Percentiles rank a stretch among this genome's conserved stretches.
These are phyloP conservation scores for Chaetophractus vellerosus DNA, from an alignment of 2,797 vertebrate species.

Conservation along the genomic window DNA sequence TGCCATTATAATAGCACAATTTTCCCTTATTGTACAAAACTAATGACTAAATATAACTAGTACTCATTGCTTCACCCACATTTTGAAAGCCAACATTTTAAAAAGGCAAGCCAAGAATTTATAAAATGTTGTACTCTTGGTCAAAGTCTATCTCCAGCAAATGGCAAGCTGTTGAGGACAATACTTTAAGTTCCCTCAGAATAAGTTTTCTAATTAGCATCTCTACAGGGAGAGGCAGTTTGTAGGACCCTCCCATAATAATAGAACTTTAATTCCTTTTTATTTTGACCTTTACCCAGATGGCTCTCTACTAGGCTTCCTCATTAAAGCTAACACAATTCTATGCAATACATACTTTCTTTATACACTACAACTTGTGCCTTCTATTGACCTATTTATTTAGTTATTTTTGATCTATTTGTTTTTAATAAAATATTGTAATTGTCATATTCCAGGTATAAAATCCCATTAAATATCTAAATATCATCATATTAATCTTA, in stretches of 20 bases:
- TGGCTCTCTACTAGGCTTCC: background rate
- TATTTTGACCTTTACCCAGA: background rate
- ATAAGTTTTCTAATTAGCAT: background rate
- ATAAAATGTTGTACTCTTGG: background rate
- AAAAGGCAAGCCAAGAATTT: background rate
- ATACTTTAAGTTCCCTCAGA: background rate
- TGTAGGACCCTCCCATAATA: background rate
- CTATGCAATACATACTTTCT: background rate
- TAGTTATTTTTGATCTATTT: background rate
- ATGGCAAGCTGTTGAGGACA: background rate
- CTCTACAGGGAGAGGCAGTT: background rate
- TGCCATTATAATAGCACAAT: constrained; percentile 1
- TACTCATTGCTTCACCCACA: background rate
- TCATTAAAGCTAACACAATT: background rate
- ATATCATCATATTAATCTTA: constrained; percentile 26
- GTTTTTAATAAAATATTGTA: constrained; percentile 33
- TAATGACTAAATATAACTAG: constrained; percentile 9
- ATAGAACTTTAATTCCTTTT: background rate
- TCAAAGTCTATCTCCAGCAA: background rate
- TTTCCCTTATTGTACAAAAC: constrained; percentile 45
- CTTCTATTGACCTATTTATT: background rate
- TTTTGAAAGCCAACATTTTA: constrained; percentile 4
- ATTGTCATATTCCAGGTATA: background rate
- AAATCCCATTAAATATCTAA: constrained; percentile 46
- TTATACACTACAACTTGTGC: background rate